Evolutionary conservation across 2,797 vertebrate genomes (phyloP).

Genomic region (Chlorospingus semifuscus): DNA sequence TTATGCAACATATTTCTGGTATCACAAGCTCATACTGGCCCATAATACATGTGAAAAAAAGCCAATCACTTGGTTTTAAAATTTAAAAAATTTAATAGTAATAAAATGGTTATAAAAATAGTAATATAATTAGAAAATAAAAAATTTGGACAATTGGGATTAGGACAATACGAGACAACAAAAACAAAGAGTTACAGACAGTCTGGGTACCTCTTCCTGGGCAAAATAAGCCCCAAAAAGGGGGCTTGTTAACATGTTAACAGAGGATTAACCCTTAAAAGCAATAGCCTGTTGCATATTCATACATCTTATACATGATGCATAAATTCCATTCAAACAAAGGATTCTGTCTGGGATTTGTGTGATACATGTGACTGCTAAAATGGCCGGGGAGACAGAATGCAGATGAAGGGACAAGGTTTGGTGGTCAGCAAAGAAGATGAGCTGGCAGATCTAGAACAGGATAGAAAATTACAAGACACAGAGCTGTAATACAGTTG

Average conservation of each 20-base stretch:
- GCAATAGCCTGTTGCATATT: background rate
- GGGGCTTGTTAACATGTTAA: too few species aligned
- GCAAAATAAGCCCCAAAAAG: background rate
- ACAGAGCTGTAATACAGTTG: background rate
- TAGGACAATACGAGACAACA: background rate
- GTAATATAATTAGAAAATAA: background rate
- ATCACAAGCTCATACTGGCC: background rate
- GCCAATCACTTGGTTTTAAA: background rate
- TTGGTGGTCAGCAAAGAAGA: background rate
- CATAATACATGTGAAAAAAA: background rate
- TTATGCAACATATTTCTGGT: background rate
- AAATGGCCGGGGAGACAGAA: background rate
- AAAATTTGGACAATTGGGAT: background rate
- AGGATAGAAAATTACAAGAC: background rate
- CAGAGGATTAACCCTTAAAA: background rate
- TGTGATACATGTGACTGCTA: background rate
- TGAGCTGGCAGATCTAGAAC: background rate
- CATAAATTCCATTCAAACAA: background rate
- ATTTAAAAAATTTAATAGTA: background rate
- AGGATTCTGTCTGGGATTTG: background rate
- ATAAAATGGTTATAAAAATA: background rate
- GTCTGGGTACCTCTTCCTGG: background rate
- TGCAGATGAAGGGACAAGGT: background rate
- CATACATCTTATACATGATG: background rate
- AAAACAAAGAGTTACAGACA: background rate